phyloP scores from a whole-genome alignment of 2,797 vertebrate genomes.

The Melanotaenia boesemani region DNA sequence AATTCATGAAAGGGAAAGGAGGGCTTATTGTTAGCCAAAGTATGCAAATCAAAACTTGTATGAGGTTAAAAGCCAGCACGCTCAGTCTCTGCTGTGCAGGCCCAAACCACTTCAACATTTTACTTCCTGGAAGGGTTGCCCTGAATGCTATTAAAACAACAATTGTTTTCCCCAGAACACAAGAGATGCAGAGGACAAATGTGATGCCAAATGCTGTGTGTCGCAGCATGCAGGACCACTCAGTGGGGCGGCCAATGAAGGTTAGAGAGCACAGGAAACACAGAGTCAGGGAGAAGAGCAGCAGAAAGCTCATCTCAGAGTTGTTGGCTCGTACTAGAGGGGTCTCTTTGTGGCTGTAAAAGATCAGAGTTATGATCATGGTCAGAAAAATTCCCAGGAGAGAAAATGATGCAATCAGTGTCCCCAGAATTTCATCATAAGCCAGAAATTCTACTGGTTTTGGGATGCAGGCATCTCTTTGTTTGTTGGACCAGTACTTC shows the following conservation, averaged over 20 bases:
- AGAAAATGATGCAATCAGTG: slow-evolving; percentile 69
- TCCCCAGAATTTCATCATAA: slow-evolving; percentile 77
- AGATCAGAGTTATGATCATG: slow-evolving; percentile 61
- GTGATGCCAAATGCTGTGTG: slow-evolving; percentile 84
- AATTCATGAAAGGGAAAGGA: slow-evolving; percentile 75
- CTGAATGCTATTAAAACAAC: slow-evolving; percentile 83
- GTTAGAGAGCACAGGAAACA: slow-evolving; percentile 83
- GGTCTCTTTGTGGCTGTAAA: slow-evolving; percentile 77
- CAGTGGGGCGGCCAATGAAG: slow-evolving; percentile 79
- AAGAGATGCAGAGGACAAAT: slow-evolving; percentile 82
- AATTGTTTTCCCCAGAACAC: slow-evolving; percentile 82
- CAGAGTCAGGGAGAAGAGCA: slow-evolving; percentile 81
- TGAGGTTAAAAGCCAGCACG: slow-evolving; percentile 71
- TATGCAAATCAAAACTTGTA: slow-evolving; percentile 79
- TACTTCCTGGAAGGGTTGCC: slow-evolving; percentile 78
- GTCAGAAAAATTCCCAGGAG: slow-evolving; percentile 77
- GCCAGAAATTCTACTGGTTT: slow-evolving; percentile 79
- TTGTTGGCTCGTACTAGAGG: slow-evolving; percentile 82
- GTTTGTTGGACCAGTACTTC: slow-evolving; percentile 77
- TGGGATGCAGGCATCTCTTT: slow-evolving; percentile 68
- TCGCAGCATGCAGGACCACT: slow-evolving; percentile 84
- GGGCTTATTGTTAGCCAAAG: slow-evolving; percentile 77
- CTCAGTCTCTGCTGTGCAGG: slow-evolving; percentile 78
- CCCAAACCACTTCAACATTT: slow-evolving; percentile 84
- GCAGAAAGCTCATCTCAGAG: slow-evolving; percentile 82